phyloP scores from a whole-genome alignment of 2,797 vertebrate genomes.

The Sphenopsis melanotis region DNA sequence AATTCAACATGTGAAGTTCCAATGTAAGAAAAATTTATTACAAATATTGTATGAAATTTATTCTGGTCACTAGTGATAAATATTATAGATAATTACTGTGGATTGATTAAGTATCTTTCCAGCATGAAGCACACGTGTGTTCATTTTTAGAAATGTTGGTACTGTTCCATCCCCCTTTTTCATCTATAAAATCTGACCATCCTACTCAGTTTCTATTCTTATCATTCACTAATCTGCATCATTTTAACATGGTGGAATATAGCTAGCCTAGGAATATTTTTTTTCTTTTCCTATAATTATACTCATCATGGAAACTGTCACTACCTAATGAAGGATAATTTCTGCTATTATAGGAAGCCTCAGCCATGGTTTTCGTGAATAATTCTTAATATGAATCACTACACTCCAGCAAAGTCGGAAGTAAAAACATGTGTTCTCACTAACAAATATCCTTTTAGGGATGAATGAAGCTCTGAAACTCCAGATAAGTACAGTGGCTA shows the following conservation, averaged over 20 bases:
- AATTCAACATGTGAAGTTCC: not conserved
- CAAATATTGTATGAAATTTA: constrained; percentile 27
- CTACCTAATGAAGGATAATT: constrained; percentile 80
- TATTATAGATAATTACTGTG: not conserved
- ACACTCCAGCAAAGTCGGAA: constrained; percentile 65
- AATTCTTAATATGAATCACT: constrained; percentile 74
- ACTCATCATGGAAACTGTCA: constrained; percentile 75
- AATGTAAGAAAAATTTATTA: not conserved
- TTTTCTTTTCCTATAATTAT: constrained; percentile 75
- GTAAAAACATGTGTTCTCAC: constrained; percentile 51
- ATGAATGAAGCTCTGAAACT: constrained; percentile 18
- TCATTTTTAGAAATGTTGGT: constrained; percentile 64
- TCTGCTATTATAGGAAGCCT: constrained; percentile 74
- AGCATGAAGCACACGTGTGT: constrained; percentile 18
- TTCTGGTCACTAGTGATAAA: constrained; percentile 18
- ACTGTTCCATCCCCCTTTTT: constrained; percentile 32
- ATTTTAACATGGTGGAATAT: constrained; percentile 75
- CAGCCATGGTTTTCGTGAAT: constrained; percentile 74
- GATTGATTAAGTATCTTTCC: constrained; percentile 17
- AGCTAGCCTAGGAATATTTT: constrained; percentile 71
- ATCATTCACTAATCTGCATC: constrained; percentile 71
- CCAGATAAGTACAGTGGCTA: not conserved
- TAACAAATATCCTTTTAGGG: constrained; percentile 43
- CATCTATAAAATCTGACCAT: constrained; percentile 70
- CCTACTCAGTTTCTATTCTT: constrained; percentile 77